Evolutionary conservation across 2,888 invertebrate species (phyloP), one percentile per base, ranked within the genome.

Genomic region (Latheticus oryzae): DNA sequence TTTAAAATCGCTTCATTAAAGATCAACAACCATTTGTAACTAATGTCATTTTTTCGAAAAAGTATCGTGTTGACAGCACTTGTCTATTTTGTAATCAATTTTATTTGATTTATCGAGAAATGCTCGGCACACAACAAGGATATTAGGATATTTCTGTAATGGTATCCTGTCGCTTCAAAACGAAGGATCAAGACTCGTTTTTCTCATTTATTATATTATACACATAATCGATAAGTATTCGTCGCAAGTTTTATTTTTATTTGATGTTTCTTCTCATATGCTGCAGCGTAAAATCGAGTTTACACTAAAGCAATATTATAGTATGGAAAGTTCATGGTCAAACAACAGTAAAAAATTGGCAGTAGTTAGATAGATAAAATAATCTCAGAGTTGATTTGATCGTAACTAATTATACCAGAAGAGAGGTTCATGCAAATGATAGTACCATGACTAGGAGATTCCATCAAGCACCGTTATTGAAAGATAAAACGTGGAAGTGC

Each of bases 61-160:
- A 35, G 60, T n/a, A n/a, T 51, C 48, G 45, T 40, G 63, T 61
- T 63, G 67, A 67, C 67, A 67, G 62, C 61, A 48, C 55, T 61
- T 66, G 64, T 65, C 65, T 64, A 61, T 62, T 60, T 55, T 38
- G 55, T 43, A 48, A 55, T 55, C 55, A 55, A 55, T 55, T 55
- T 33, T 40, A 24, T 55, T 55, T 55, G 55, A 55, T 55, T 55
- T 55, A 55, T 55, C 48, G 55, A 37, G 48, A 38, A 38, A 38
- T 48, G 55, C 32, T 48, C 38, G 16, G 17, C 52, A 48, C 47
- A 38, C 38, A 55, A 55, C 55, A 54, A 45, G 26, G 48, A 48
- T 55, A 55, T 55, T 55, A 55, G 55, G 55, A 55, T 47, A 55
- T 55, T 55, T 38, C 55, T 47, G 47, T 55, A 54, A 54, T 54